Percentiles rank a stretch among this genome's conserved stretches.
phyloP scores from a whole-genome alignment of 2,797 vertebrate genomes.

The Urosaurus nigricauda region DNA sequence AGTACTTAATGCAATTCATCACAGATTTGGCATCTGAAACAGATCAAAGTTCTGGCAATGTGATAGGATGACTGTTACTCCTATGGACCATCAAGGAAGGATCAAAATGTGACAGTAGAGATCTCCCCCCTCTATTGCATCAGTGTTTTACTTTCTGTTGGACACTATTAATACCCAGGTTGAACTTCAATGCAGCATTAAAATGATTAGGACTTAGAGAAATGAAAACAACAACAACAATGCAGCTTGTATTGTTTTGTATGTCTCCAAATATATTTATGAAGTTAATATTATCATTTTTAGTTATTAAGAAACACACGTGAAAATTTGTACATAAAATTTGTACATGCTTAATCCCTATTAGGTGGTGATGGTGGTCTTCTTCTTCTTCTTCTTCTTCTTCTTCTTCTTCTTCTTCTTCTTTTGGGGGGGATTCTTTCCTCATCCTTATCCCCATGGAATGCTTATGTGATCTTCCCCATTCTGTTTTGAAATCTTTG shows the following conservation, averaged over 20 bases:
- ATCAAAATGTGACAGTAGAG: slow-evolving; percentile 55
- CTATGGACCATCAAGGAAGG: slow-evolving; percentile 41
- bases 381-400: too few relatives aligned
- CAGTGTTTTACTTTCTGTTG: slow-evolving; percentile 29
- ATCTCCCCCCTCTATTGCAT: slow-evolving; percentile 40
- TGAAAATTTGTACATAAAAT: neutral
- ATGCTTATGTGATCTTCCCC: neutral
- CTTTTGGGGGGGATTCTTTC: neutral
- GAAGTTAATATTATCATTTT: neutral
- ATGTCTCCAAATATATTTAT: neutral
- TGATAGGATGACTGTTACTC: slow-evolving; percentile 39
- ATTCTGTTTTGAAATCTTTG: neutral
- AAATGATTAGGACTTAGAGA: neutral
- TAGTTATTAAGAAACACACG: neutral
- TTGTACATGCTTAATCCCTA: neutral
- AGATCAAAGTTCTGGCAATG: slow-evolving; percentile 34
- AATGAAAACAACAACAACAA: too few relatives aligned
- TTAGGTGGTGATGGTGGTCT: too few relatives aligned
- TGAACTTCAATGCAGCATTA: accelerated
- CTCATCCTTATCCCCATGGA: too few relatives aligned
- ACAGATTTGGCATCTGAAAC: slow-evolving; percentile 31
- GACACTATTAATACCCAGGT: slow-evolving; percentile 12
- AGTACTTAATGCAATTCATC: slow-evolving; percentile 31
- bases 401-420: neutral
- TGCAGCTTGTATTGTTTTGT: neutral